These are phyloP conservation scores for Sclerodermus sp. DNA, from an alignment of 2,888 invertebrate genomes.

Conservation along the genomic window DNA sequence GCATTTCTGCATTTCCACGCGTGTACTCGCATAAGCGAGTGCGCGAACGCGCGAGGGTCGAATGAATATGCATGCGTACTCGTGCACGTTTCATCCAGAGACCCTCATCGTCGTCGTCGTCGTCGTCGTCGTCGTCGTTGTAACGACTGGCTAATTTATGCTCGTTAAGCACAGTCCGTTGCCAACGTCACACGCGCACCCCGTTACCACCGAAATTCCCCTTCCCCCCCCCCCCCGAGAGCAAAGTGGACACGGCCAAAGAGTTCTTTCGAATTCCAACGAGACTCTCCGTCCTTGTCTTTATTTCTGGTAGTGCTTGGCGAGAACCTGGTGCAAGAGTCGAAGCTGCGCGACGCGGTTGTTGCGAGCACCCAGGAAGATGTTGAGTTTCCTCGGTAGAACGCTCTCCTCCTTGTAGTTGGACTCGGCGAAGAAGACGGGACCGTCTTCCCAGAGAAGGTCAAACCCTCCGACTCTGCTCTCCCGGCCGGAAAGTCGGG, in stretches of 20 bases:
- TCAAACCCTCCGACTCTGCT: slow-evolving; percentile 65
- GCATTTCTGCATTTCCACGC: neutral
- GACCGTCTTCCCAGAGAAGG: slow-evolving; percentile 63
- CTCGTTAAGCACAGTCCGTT: too few species aligned
- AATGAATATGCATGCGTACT: slow-evolving; percentile 30
- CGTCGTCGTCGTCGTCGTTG: neutral
- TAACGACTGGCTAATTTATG: slow-evolving; percentile 23
- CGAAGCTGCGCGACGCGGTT: slow-evolving; percentile 43
- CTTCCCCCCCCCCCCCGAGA: too few species aligned
- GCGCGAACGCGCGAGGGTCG: neutral
- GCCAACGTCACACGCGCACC: too few species aligned
- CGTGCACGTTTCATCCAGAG: neutral
- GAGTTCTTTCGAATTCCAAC: too few species aligned
- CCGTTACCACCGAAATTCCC: too few species aligned
- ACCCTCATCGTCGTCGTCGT: neutral
- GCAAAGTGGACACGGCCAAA: too few species aligned
- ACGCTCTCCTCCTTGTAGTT: slow-evolving; percentile 16
- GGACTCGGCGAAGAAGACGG: slow-evolving; percentile 49
- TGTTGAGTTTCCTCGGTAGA: slow-evolving; percentile 35
- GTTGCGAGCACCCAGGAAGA: slow-evolving; percentile 46
- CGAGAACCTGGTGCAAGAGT: slow-evolving; percentile 19
- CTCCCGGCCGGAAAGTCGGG: slow-evolving; percentile 61
- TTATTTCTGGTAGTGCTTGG: neutral
- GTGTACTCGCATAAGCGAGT: neutral
- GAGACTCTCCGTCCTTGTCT: too few species aligned